These are phyloP conservation scores for Coccyzus lansbergi DNA, from an alignment of 2,797 vertebrate species.

Conservation along the genomic window DNA sequence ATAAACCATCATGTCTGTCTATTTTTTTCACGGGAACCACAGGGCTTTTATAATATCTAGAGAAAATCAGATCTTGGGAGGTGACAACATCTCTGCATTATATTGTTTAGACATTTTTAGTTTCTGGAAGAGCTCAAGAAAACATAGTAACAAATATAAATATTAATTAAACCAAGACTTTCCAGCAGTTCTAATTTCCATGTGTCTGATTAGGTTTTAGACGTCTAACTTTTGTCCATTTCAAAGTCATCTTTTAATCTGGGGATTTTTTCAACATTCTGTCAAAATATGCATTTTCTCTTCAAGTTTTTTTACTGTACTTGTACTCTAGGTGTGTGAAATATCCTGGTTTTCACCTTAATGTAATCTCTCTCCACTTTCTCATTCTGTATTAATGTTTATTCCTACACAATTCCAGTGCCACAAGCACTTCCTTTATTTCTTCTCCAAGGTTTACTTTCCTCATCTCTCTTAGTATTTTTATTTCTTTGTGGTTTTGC, in stretches of 20 bases:
- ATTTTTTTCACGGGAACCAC: conserved; percentile 12
- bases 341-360: background rate
- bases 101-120: background rate
- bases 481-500: background rate
- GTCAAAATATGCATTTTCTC: background rate
- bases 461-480: background rate
- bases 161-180: background rate
- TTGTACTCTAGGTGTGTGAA: background rate
- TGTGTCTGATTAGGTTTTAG: background rate
- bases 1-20: conserved; percentile 41
- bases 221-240: background rate
- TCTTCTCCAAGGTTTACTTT: background rate
- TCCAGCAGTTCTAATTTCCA: background rate
- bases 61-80: background rate
- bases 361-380: background rate
- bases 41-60: background rate
- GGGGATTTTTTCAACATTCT: background rate
- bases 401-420: background rate
- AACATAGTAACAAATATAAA: background rate
- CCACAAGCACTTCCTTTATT: background rate
- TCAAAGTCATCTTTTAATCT: background rate
- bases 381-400: background rate
- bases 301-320: background rate
- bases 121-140: background rate
- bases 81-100: background rate